Percentiles rank a stretch among this genome's conserved stretches.
These are phyloP conservation scores for Bradysia coprophila DNA, from an alignment of 1,140 invertebrate genomes.

Conservation along the genomic window DNA sequence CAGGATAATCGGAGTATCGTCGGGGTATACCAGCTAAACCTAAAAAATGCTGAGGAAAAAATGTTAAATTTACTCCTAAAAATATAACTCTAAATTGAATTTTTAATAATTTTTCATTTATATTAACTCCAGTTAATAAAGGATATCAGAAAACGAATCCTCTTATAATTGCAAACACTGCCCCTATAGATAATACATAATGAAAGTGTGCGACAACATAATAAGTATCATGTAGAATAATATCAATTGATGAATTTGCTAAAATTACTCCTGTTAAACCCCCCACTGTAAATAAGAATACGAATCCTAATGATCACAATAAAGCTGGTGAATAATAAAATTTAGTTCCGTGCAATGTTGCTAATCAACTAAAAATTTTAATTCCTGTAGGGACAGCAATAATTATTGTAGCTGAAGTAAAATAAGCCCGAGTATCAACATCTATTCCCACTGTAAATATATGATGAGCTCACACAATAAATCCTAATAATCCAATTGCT, in stretches of 20 bases:
- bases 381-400: constrained; percentile 44
- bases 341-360: constrained; percentile 30
- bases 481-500: constrained; percentile 41
- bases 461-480: constrained; percentile 50
- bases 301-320: constrained; percentile 46
- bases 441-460: constrained; percentile 58
- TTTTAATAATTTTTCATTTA: constrained; percentile 34
- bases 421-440: constrained; percentile 50
- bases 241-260: constrained; percentile 51
- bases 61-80: constrained; percentile 49
- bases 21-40: constrained; percentile 52
- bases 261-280: constrained; percentile 43
- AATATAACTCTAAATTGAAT: constrained; percentile 40
- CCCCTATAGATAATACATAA: constrained; percentile 43
- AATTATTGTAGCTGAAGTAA: constrained; percentile 52
- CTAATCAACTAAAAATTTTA: constrained; percentile 49
- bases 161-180: constrained; percentile 49
- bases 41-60: constrained; percentile 58
- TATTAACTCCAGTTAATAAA: constrained; percentile 33
- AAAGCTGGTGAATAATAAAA: constrained; percentile 31
- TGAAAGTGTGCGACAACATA: constrained; percentile 62
- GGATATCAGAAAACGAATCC: constrained; percentile 46
- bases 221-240: constrained; percentile 52
- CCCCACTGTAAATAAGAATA: constrained; percentile 46
- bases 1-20: constrained; percentile 50